Evolutionary conservation across 2,113 vertebrate genomes (phyloP).

Genomic region (Nycticebus coucang): DNA sequence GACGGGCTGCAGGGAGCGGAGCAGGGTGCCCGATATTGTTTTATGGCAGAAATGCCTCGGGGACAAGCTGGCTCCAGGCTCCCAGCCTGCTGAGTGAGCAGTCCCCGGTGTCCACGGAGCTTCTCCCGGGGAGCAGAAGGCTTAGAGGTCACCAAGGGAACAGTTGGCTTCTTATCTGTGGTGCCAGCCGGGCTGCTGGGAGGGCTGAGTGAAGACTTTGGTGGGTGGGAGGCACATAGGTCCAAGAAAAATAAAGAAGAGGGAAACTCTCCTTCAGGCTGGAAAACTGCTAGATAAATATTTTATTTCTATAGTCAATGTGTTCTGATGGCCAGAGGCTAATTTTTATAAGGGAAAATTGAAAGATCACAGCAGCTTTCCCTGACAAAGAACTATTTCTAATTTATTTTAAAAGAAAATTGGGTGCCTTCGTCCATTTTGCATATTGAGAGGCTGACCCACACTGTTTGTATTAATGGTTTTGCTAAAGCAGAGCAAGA

Average conservation of each 20-base stretch:
- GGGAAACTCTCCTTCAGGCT: slow-evolving; percentile 46
- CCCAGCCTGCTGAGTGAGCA: slow-evolving; percentile 72
- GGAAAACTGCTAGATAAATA: slow-evolving; percentile 74
- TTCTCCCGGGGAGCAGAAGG: slow-evolving; percentile 73
- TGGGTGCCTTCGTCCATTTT: slow-evolving; percentile 78
- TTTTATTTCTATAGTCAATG: slow-evolving; percentile 66
- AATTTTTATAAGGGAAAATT: slow-evolving; percentile 55
- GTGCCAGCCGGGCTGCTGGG: slow-evolving; percentile 52
- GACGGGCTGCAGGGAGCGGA: neutral
- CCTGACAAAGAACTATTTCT: slow-evolving; percentile 67
- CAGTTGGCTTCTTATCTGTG: slow-evolving; percentile 67
- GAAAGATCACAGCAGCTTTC: slow-evolving; percentile 56
- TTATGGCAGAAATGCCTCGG: slow-evolving; percentile 77
- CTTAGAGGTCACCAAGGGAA: slow-evolving; percentile 85
- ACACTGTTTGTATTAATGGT: slow-evolving; percentile 67
- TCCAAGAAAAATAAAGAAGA: slow-evolving; percentile 49
- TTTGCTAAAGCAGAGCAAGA: slow-evolving; percentile 67
- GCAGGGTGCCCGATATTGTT: neutral
- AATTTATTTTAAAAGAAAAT: slow-evolving; percentile 63
- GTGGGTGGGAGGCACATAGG: slow-evolving; percentile 46
- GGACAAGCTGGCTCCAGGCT: slow-evolving; percentile 63
- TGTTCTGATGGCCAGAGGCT: slow-evolving; percentile 57
- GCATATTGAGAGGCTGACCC: slow-evolving; percentile 74
- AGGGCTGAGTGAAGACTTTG: slow-evolving; percentile 66
- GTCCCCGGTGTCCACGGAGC: slow-evolving; percentile 77